Percentiles rank a stretch among this genome's conserved stretches.
Conservation (phyloP, 1,140 invertebrate genomes). For the Formica exsecta region DNA sequence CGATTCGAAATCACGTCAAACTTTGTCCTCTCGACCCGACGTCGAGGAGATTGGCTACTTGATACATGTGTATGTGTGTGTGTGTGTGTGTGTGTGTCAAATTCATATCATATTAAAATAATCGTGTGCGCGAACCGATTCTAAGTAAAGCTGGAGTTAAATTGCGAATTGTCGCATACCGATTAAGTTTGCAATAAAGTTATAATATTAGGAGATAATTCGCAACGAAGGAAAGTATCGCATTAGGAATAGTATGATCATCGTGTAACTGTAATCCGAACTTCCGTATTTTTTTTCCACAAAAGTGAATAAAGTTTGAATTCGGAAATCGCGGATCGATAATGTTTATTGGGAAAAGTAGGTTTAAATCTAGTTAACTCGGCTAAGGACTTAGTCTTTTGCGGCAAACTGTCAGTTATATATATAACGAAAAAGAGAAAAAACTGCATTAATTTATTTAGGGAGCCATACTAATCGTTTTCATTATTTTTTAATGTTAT, state of each 20-base stretch:
- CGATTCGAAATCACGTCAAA: neutral
- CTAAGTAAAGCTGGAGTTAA: neutral
- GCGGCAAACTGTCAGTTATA: neutral
- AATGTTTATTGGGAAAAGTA: constrained; percentile 21
- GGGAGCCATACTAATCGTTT: neutral
- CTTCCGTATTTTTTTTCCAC: neutral
- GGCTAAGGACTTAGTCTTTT: constrained; percentile 16
- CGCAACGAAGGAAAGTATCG: neutral
- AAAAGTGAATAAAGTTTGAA: neutral
- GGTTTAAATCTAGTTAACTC: neutral
- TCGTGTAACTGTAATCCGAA: neutral
- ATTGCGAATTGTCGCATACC: neutral
- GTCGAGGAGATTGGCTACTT: no score
- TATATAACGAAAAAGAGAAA: neutral
- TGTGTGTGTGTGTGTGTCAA: neutral
- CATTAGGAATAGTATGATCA: neutral
- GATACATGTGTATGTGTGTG: neutral
- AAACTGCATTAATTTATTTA: neutral
- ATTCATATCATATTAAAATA: neutral
- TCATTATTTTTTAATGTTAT: neutral
- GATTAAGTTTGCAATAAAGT: neutral
- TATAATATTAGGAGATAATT: neutral
- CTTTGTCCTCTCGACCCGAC: neutral
- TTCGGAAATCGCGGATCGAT: constrained; percentile 2
- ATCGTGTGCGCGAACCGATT: neutral